A percentile compares a stretch with the other conserved stretches of the same genome.
phyloP scores from a whole-genome alignment of 1,140 invertebrate genomes.

The Tetramorium simillimum region DNA sequence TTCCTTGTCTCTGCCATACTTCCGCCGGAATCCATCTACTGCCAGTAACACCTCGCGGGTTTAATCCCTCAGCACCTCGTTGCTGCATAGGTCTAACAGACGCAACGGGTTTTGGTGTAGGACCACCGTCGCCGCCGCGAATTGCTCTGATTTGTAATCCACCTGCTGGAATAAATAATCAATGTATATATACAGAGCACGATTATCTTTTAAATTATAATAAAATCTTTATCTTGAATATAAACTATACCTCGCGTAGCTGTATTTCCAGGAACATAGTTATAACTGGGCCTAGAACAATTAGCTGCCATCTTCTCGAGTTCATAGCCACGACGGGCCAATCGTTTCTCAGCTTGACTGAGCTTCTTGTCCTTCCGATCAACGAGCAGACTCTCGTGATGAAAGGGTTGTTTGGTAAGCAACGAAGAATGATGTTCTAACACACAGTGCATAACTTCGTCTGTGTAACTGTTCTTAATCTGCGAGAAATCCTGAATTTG shows the following conservation, averaged over 20 bases:
- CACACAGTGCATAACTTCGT: slow-evolving; percentile 93
- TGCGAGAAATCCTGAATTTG: slow-evolving; percentile 90
- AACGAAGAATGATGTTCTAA: slow-evolving; percentile 89
- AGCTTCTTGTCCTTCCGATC: slow-evolving; percentile 98
- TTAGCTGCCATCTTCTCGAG: slow-evolving; percentile 95
- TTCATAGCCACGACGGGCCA: slow-evolving; percentile 97
- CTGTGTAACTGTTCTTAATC: slow-evolving; percentile 91
- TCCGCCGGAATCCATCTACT: slow-evolving; percentile 93
- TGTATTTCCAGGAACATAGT: slow-evolving; percentile 84
- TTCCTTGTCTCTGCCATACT: slow-evolving; percentile 95
- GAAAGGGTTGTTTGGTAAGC: slow-evolving; percentile 96
- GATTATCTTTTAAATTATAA: slow-evolving; percentile 17
- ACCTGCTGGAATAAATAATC: slow-evolving; percentile 74
- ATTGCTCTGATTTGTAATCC: slow-evolving; percentile 84
- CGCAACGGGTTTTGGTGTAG: slow-evolving; percentile 85
- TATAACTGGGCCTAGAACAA: slow-evolving; percentile 83
- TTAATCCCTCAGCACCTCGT: slow-evolving; percentile 82
- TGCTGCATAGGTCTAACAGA: slow-evolving; percentile 87
- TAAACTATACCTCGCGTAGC: slow-evolving; percentile 81
- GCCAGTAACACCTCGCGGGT: slow-evolving; percentile 85
- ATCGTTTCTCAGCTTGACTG: slow-evolving; percentile 96
- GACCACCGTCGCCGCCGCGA: slow-evolving; percentile 79
- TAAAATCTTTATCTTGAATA: neutral
- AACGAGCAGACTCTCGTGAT: slow-evolving; percentile 98
- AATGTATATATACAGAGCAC: neutral